Base-by-base conservation (phyloP, 2,888 invertebrate species). In the Leptinotarsa peninsularis region DNA sequence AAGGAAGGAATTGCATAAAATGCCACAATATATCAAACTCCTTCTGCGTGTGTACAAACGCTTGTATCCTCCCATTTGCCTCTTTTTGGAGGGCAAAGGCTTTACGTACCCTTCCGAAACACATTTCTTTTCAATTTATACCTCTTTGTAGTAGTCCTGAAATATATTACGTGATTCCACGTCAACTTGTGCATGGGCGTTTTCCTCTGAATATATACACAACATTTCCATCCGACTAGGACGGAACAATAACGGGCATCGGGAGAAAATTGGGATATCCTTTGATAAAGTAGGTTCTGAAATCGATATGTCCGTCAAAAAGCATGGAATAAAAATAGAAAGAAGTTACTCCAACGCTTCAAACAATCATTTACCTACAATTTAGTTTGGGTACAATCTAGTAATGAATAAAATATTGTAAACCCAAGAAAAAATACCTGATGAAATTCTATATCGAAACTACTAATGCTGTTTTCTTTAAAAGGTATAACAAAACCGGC, bases 91-190 rank as follows among this genome's bases (percentile, higher is more conserved):
- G 58, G 15, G 58, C 58, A 58, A 58, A 23, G 23, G 15, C 23
- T 58, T 58, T 23, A 23, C 23, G 58, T 58, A 23, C 14, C 58
- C 23, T 58, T 58, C 58, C 58, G 58, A 23, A 58, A 58, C 58
- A 58, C 23, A 58, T 58, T 23, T 58, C 58, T 58, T 58, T 58
- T 14, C 58, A 58, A 23, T 58, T 58, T 58, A 58, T 58, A 58
- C 56, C 56, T 58, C 23, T 58, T 58, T 58, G 58, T 58, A 21
- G 58, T 58, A 14, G 23, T 21, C 58, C 58, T 23, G 58, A 58
- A 23, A 58, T 58, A 23, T 58, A 58, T 21, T 23, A 58, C 14
- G 58, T 13, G 58, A 58, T 58, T 58, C 21, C 18, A 4, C 58
- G 10, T 23, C 21, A 21, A 23, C 14, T 23, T 58, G 13, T 58